Percentiles rank a stretch among this genome's conserved stretches.
Evolutionary conservation across 2,113 vertebrate genomes (phyloP).

Genomic region (Clarias gariepinus): DNA sequence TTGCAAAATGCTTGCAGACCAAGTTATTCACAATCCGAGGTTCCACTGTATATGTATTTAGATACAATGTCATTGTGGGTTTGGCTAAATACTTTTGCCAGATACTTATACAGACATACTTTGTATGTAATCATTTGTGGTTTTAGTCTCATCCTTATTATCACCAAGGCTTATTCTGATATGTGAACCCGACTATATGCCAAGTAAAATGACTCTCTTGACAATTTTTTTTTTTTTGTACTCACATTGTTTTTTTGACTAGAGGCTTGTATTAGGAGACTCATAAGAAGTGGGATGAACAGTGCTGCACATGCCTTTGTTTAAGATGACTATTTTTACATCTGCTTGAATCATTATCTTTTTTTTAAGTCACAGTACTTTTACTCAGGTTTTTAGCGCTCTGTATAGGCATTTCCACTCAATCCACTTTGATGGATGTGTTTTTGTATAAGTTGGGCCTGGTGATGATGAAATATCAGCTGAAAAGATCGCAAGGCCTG

Average conservation of each 20-base stretch:
- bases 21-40: too few species aligned
- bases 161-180: not conserved
- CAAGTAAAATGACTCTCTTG: not conserved
- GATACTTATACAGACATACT: too few species aligned
- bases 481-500: slow-evolving; percentile 35
- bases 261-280: not conserved
- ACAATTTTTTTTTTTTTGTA: not conserved
- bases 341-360: not conserved
- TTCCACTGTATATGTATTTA: too few species aligned
- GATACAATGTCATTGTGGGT: not conserved
- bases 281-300: not conserved
- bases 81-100: too few species aligned
- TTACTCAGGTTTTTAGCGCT: not conserved
- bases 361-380: not conserved
- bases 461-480: slow-evolving; percentile 35
- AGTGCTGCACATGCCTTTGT: not conserved
- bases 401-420: not conserved
- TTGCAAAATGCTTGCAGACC: too few species aligned
- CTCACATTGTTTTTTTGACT: not conserved
- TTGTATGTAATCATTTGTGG: not conserved
- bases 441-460: slow-evolving; percentile 2
- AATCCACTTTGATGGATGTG: not conserved
- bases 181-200: not conserved
- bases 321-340: not conserved
- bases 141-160: not conserved